A percentile compares a stretch with the other conserved stretches of the same genome.
Evolutionary conservation across 2,113 vertebrate species (phyloP).

Genomic region (Dryoscopus gambensis): DNA sequence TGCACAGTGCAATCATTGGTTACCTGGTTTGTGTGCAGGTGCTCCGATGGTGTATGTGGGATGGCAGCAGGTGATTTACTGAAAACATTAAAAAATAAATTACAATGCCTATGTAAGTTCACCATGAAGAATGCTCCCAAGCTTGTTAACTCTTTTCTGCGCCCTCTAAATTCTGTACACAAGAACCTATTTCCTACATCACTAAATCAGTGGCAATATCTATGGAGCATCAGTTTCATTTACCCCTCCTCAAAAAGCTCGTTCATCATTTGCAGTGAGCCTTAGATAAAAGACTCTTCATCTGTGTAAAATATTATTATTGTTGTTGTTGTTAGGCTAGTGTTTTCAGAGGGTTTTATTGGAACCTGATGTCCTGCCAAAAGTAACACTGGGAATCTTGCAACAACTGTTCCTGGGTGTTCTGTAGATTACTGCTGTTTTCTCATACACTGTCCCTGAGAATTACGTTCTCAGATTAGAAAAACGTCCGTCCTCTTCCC

Average conservation of each 20-base stretch:
- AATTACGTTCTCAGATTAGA: conserved; percentile 27
- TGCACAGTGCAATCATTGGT: background rate
- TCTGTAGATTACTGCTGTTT: conserved; percentile 46
- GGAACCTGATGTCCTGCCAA: conserved; percentile 60
- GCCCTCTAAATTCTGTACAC: background rate
- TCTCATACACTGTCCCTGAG: conserved; percentile 21
- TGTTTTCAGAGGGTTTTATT: conserved; percentile 38
- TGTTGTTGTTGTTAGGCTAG: background rate
- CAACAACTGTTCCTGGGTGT: conserved; percentile 54
- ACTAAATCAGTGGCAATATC: background rate
- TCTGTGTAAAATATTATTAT: conserved; percentile 2
- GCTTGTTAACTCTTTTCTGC: background rate
- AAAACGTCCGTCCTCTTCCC: background rate
- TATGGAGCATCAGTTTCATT: background rate
- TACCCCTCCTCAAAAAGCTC: background rate
- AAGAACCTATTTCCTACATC: background rate
- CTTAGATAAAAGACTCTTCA: background rate
- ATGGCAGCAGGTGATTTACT: background rate
- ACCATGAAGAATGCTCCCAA: background rate
- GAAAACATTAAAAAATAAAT: background rate
- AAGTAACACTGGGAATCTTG: conserved; percentile 53
- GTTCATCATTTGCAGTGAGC: background rate
- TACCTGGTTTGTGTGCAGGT: background rate
- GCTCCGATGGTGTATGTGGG: background rate
- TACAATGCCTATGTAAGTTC: background rate